Base-by-base conservation (phyloP, 2,113 vertebrate genomes). In the Pheucticus melanocephalus region DNA sequence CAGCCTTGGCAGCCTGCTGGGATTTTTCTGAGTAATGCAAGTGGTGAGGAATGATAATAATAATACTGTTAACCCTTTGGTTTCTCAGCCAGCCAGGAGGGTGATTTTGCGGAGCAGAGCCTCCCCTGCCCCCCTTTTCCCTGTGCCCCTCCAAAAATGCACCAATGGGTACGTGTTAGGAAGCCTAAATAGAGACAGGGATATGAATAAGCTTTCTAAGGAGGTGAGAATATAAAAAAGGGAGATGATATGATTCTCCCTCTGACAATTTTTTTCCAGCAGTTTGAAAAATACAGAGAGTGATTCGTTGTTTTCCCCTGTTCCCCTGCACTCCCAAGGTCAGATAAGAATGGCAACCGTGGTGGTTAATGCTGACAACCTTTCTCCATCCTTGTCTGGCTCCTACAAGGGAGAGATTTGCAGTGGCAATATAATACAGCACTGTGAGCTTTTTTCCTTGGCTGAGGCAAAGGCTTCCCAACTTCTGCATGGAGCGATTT, bases 21-120 rank as follows among this genome's bases (percentile, higher is more conserved):
- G 16, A 6, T 42, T 69, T 61, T 86, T 86, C 79, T 94, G 86
- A 93, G 50, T 94, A 92, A 96, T 90, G 72, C 13, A 1, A 90
- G 68, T 59, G 50, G 24, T 88, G 82, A 44, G 64, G 76, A 85
- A 81, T 69, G 70, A 88, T 82, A 64, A 72, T 45, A 50, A 83
- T 53, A 44, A 65, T 48, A 20, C 30, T 65, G n/a, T 94, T 95
- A 93, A 95, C 88, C 59, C 82, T 7, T 81, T 37, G 66, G 27
- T 77, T 9, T 44, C 79, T 66, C 24, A 77, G 45, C 42, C 59
- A 73, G 1, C 37, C 21, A 0, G 3, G 10, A 65, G 40, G 3
- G 37, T 31, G 50, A 11, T 39, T 69, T 20, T 24, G 63, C 35
- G 28, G 23, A 88, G 68, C 40, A 48, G 23, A 61, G 48, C n/a